Base-by-base conservation (phyloP, 2,797 vertebrate genomes). In the Petrocephalus schoutedeni region DNA sequence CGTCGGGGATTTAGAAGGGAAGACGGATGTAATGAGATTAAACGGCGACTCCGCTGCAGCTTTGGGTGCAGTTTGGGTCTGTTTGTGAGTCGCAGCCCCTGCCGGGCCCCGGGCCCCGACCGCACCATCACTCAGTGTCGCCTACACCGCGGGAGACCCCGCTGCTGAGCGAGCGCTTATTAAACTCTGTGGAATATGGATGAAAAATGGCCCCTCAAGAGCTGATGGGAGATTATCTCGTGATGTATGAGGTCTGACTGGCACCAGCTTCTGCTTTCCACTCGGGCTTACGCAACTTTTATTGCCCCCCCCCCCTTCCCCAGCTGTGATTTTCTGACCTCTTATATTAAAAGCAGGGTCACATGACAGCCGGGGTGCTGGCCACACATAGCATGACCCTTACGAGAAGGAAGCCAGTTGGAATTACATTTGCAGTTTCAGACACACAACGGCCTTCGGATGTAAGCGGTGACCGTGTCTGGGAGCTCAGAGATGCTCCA, bases 201-300 rank as follows among this genome's bases (percentile, higher is more conserved):
- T 87, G 61, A 87, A 14, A 51, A 87, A 87, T 67, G 49, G 57
- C 21, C 86, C 86, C 58, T 64, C 49, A 32, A 57, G 28, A n/a
- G 58, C 28, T 86, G 56, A n/a, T 45, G 36, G 32, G 58, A 74
- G 61, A 74, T 74, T 54, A 74, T 67, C 54, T 16, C n/a, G 21
- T 74, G n/a, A 23, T 58, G 54, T 86, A 57, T 59, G 54, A 36
- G 56, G 21, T 59, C 32, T 58, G 21, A 36, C 23, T 58, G 56
- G 56, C 84, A 86, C 16, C 56, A 14, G 56, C 51, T 28, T 56
- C 51, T 54, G 51, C 53, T 85, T 85, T 85, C 53, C 83, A 85
- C 83, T 21, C 56, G 45, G 36, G 67, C 67, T 77, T 41, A 14
- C n/a, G 14, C 32, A 41, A 16, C 4, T 32, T 19, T n/a, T 77